Conservation (phyloP, 2,888 invertebrate species). For the Eristalis tenax region DNA sequence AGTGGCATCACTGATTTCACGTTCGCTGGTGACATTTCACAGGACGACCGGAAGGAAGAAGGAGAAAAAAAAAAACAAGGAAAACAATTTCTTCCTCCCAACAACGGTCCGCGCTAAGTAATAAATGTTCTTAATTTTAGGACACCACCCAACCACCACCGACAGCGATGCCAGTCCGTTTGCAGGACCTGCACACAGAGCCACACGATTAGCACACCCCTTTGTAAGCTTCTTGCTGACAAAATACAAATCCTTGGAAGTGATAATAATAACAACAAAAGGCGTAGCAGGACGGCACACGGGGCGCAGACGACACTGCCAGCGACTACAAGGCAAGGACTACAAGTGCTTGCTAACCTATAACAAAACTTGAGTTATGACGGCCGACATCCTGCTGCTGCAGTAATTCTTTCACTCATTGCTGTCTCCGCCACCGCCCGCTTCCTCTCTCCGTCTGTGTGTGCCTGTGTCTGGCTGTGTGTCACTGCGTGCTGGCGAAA, state of each 20-base stretch:
- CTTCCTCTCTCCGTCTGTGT: neutral
- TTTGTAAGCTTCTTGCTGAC: constrained; percentile 55
- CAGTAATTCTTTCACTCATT: constrained; percentile 53
- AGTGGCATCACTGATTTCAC: constrained; percentile 16
- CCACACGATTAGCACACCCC: constrained; percentile 44
- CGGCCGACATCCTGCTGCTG: constrained; percentile 64
- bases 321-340: constrained; percentile 10
- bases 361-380: constrained; percentile 63
- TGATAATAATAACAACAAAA: constrained; percentile 62
- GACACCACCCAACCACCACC: constrained; percentile 8
- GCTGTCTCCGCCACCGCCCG: neutral
- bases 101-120: constrained; percentile 21
- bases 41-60: constrained; percentile 1
- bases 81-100: neutral
- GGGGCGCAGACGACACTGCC: neutral
- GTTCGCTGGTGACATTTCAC: constrained; percentile 16
- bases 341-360: constrained; percentile 15
- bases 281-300: neutral
- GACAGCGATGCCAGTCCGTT: too few species aligned
- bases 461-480: constrained; percentile 6
- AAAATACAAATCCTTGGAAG: constrained; percentile 54
- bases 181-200: neutral
- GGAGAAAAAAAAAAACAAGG: neutral
- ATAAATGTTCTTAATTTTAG: constrained; percentile 62
- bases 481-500: constrained; percentile 50